phyloP scores from a whole-genome alignment of 2,888 invertebrate species.

The Halocaridina rubra region DNA sequence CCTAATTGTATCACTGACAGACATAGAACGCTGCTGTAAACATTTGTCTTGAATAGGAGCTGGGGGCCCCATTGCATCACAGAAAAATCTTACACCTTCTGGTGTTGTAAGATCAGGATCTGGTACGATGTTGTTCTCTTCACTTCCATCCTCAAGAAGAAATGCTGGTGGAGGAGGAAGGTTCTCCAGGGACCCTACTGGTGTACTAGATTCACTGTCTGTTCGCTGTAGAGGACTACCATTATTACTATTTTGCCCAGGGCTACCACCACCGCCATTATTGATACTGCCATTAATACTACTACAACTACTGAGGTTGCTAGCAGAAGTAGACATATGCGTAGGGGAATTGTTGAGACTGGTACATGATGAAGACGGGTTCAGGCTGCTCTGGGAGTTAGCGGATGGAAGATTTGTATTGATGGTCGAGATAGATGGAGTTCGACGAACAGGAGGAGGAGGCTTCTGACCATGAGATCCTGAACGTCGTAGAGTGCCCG shows the following conservation, averaged over 20 bases:
- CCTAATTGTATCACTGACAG: constrained; percentile 60
- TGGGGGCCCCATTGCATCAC: constrained; percentile 54
- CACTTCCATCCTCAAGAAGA: constrained; percentile 72
- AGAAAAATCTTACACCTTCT: constrained; percentile 43
- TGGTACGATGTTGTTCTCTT: constrained; percentile 32
- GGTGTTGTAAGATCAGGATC: constrained; percentile 59
- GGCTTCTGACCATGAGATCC: constrained; percentile 56
- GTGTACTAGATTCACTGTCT: constrained; percentile 66
- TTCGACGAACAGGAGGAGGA: constrained; percentile 62
- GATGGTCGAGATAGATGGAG: constrained; percentile 61
- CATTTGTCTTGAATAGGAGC: constrained; percentile 57
- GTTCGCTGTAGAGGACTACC: constrained; percentile 55
- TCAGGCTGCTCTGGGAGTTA: background rate
- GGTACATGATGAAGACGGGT: constrained; percentile 10
- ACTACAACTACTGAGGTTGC: constrained; percentile 43
- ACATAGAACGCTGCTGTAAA: constrained; percentile 46
- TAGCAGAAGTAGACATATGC: constrained; percentile 35
- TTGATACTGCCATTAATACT: constrained; percentile 37
- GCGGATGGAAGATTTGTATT: background rate
- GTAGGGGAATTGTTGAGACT: constrained; percentile 42
- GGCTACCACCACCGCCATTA: constrained; percentile 35
- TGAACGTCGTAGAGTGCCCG: constrained; percentile 57
- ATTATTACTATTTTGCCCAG: constrained; percentile 54
- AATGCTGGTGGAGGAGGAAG: constrained; percentile 84
- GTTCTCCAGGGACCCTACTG: constrained; percentile 71